Base-by-base conservation (phyloP, 2,113 vertebrate species). In the Condylura cristata region DNA sequence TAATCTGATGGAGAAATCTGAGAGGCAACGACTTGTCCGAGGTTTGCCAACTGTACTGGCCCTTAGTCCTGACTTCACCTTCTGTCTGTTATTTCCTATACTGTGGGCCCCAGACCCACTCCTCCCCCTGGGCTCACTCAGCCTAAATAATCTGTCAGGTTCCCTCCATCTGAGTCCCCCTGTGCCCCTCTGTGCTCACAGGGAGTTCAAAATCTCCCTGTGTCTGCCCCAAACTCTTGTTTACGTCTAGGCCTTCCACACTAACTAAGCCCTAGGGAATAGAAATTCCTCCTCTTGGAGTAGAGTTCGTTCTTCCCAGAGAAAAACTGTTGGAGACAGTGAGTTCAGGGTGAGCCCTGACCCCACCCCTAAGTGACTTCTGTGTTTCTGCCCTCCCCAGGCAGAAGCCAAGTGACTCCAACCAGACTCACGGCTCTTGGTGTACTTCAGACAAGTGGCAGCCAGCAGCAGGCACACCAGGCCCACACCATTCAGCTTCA, bases 391-490 rank as follows among this genome's bases (percentile, higher is more conserved):
- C 56, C 60, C 8, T 37, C 39, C 37, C 74, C 24, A 1, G 14
- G 30, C 7, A 46, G 37, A 56, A 90, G 46, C 30, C 26, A 32
- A 20, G 68, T 1, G 28, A 20, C 34, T 48, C 44, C 8, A 13
- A 13, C 17, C 24, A 22, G 51, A 97, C 96, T 97, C 84, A 97
- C 97, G n/a, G 93, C 86, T 95, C 39, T 22, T 91, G 93, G 86
- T 13, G 0, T 48, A 68, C 16, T 17, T 83, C 12, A 53, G 56
- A 68, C 96, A 96, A 16, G n/a, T 2, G 1, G 60, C 53, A 9
- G 46, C 39, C 79, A 95, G 17, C 74, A 97, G 65, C 86, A 96
- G 76, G 66, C 94, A 96, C 18, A 37, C 16, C 51, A 96, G 65
- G 12, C 32, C 65, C 0, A 0, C 0, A 1, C 41, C 6, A 53